Conservation (phyloP, 1,140 invertebrate species). For the Caenorhabditis latens region DNA sequence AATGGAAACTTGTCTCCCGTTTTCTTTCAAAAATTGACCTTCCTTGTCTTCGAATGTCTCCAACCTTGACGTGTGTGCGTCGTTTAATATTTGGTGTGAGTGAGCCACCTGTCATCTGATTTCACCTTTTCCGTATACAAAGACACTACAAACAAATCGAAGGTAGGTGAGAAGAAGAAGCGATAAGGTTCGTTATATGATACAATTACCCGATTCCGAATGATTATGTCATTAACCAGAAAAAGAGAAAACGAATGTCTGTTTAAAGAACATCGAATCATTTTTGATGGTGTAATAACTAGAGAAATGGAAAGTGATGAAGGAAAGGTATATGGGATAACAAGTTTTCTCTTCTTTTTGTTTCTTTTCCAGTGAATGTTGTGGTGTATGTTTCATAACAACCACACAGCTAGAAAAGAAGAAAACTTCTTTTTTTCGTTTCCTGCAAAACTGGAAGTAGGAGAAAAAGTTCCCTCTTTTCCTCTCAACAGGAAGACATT, state of each 20-base stretch:
- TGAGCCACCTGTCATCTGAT: constrained; percentile 38
- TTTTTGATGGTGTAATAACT: constrained; percentile 18
- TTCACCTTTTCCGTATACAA: neutral
- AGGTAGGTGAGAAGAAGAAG: neutral
- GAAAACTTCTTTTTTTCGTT: constrained; percentile 19
- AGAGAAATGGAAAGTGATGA: constrained; percentile 32
- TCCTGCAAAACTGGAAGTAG: constrained; percentile 45
- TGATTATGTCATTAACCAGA: constrained; percentile 26
- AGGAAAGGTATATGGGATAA: constrained; percentile 47
- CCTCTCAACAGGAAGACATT: neutral
- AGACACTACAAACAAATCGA: neutral
- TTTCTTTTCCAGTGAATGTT: neutral
- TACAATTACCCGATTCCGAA: neutral
- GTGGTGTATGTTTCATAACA: constrained; percentile 55
- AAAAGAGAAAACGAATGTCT: neutral
- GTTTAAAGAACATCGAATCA: constrained; percentile 45
- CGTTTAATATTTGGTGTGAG: constrained; percentile 25
- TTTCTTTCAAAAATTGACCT: constrained; percentile 50
- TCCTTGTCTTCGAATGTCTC: constrained; percentile 8
- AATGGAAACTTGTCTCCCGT: neutral
- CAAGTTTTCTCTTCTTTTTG: constrained; percentile 21
- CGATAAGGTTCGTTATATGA: neutral
- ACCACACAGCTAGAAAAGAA: neutral
- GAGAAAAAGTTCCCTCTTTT: neutral
- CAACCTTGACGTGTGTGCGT: constrained; percentile 45